A percentile compares a stretch with the other conserved stretches of the same genome.
These are phyloP conservation scores for Agrilus planipennis DNA, from an alignment of 1,140 invertebrate genomes.

Conservation along the genomic window DNA sequence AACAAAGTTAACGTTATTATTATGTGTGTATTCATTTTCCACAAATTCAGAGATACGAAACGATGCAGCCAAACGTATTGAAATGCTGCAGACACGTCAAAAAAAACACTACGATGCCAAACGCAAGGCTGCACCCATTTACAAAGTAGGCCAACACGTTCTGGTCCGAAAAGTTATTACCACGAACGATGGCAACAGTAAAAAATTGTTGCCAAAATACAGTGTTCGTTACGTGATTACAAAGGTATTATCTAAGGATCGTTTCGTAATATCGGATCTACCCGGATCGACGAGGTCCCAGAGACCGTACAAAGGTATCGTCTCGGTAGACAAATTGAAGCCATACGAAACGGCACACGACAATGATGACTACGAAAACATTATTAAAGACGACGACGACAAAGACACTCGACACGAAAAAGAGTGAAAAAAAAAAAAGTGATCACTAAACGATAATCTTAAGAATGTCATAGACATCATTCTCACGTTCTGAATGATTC, in stretches of 20 bases:
- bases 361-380: background rate
- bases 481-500: background rate
- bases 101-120: slow-evolving; percentile 10
- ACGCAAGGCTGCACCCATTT: slow-evolving; percentile 2
- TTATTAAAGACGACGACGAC: background rate
- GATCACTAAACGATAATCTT: background rate
- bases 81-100: background rate
- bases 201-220: slow-evolving; percentile 17
- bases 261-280: slow-evolving; percentile 16
- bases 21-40: too few relatives aligned
- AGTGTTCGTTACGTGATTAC: slow-evolving; percentile 18
- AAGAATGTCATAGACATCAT: background rate
- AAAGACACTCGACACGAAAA: background rate
- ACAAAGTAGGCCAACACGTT: slow-evolving; percentile 8
- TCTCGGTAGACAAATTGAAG: slow-evolving; percentile 16
- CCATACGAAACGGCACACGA: background rate
- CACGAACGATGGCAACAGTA: slow-evolving; percentile 13
- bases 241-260: slow-evolving; percentile 5
- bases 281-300: slow-evolving; percentile 15
- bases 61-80: background rate
- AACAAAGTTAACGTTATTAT: too few relatives aligned
- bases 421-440: background rate
- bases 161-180: slow-evolving; percentile 5
- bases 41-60: background rate
- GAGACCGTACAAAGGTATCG: slow-evolving; percentile 14